Evolutionary conservation across 2,113 vertebrate species (phyloP), one percentile per base, ranked within the genome.

Genomic region (Sinosuthora webbiana): DNA sequence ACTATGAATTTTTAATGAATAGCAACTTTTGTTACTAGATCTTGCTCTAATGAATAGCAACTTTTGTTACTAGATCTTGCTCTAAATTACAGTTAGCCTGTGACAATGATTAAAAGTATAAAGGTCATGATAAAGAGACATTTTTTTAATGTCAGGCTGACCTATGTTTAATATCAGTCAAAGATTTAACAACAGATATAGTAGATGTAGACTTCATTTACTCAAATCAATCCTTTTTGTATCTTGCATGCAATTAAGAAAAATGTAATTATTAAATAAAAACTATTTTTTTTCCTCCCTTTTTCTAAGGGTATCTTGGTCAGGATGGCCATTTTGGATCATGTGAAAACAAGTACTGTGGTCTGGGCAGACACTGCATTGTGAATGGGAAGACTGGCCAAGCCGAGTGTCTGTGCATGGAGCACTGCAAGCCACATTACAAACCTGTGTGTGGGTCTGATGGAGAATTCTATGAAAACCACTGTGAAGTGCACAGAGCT

Each of bases 381-480:
- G 90, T 98, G 91, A 97, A 98, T 89, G 97, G 94, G 89, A 98
- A 98, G 94, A 98, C 97, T 0, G 98, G 98, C 27, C 98, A 98
- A 83, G 98, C 98, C 0, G 98, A 99, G 77, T 99, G 99, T 22
- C 77, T 92, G 15, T 99, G 99, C 94, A 97, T 99, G 98, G 98
- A 99, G 23, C 97, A 57, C 81, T 99, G 99, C 91, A 99, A 98
- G 50, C 98, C 97, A 0, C 99, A 99, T 93, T 99, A 99, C 90
- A 99, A 99, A 78, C 99, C 99, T 0, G 99, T 99, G 64, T 99
- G 99, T 2, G 99, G 99, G 3, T 99, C 99, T 9, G 99, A 99
- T 27, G 99, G 99, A 50, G 98, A 98, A 93, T 98, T 99, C 83
- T 99, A 99, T 90, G 98, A 98, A 97, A 99, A 99, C 97, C 99